A percentile compares a stretch with the other conserved stretches of the same genome.
Conservation (phyloP, 2,797 vertebrate genomes). For the Buphagus erythrorhynchus region DNA sequence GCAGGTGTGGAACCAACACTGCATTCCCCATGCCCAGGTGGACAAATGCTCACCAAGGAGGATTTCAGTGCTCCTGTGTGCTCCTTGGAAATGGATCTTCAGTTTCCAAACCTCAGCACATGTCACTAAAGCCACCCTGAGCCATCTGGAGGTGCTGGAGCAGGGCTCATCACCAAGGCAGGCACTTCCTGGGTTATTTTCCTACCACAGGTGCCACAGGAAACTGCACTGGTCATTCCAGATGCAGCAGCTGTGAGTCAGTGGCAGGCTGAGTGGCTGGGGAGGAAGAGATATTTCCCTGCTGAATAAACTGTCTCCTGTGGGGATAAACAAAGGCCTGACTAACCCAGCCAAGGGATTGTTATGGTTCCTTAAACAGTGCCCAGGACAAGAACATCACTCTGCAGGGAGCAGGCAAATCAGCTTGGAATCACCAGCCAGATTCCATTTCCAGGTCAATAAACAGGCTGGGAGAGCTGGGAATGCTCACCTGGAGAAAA, state of each 20-base stretch:
- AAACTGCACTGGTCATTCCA: conserved; percentile 6
- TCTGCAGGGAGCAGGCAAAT: neutral
- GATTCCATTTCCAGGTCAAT: neutral
- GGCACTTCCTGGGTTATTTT: neutral
- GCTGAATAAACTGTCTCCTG: neutral
- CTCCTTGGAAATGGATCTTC: neutral
- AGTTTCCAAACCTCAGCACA: neutral
- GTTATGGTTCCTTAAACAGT: neutral
- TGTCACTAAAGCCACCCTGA: neutral
- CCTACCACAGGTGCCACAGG: neutral
- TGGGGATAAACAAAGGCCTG: neutral
- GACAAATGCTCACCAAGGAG: neutral
- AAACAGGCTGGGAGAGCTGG: neutral
- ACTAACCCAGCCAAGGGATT: neutral
- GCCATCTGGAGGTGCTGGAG: neutral
- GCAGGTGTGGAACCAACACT: accelerated
- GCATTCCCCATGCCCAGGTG: accelerated
- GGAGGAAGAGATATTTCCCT: neutral
- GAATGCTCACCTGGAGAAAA: accelerated
- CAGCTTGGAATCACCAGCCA: neutral
- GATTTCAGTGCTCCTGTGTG: neutral
- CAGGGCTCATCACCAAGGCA: neutral
- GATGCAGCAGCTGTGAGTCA: conserved; percentile 4
- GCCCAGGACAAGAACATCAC: neutral
- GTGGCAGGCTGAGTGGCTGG: neutral